Evolutionary conservation across 2,113 vertebrate genomes (phyloP).

Genomic region (Percina caprodes): DNA sequence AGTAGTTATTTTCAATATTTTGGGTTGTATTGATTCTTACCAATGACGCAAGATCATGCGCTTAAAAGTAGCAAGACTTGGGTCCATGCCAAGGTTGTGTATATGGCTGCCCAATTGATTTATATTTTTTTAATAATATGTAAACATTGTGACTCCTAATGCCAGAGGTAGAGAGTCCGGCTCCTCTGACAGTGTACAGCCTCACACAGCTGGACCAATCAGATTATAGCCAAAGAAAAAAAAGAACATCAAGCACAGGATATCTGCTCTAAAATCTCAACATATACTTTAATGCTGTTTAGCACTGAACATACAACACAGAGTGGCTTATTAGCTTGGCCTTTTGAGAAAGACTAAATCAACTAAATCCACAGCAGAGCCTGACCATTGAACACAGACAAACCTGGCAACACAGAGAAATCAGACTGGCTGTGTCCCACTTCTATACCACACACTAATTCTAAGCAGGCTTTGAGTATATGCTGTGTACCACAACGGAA

Average conservation of each 20-base stretch:
- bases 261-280: background rate
- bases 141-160: background rate
- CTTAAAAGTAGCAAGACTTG: constrained; percentile 16
- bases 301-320: background rate
- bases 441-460: background rate
- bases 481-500: background rate
- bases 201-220: too few species aligned
- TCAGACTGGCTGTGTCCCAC: background rate
- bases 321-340: too few species aligned
- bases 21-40: constrained; percentile 8
- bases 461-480: background rate
- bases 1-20: constrained; percentile 26
- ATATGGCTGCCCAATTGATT: background rate
- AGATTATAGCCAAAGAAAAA: background rate
- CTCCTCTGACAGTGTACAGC: too few species aligned
- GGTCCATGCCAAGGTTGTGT: constrained; percentile 8
- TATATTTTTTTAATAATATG: too few species aligned
- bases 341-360: too few species aligned
- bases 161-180: background rate
- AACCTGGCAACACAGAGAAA: background rate
- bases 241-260: background rate
- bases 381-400: too few species aligned
- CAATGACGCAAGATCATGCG: background rate
- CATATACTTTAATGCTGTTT: background rate
- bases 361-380: too few species aligned